Base-by-base conservation (phyloP, 37 sponge, comb jelly and placozoan species). In the Beroe forskalii region DNA sequence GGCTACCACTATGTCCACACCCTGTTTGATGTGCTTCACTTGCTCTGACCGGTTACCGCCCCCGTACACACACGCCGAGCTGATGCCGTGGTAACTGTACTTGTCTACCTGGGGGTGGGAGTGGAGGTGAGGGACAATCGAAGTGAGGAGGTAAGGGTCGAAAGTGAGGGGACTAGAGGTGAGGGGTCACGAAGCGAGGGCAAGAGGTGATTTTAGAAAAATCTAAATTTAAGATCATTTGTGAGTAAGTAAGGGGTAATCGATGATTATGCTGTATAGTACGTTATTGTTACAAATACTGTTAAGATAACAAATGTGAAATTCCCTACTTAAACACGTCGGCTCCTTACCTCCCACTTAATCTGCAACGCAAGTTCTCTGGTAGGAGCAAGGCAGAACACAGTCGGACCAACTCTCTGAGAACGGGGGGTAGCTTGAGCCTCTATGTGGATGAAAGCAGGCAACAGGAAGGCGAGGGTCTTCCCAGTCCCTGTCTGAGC, bases 401-500 rank as follows among this genome's bases (percentile, higher is more conserved):
- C 94, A 27, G 93, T 93, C 0, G 98, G 98, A 22, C 98, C 98
- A 32, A 41, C 62, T 3, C 96, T 67, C 62, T 94, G 93, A 64
- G 63, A 90, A 31, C 93, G 66, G 4, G 97, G 95, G 12, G 64
- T 75, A 0, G 93, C 61, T 90, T 97, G 98, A 37, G 96, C 94
- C 69, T 93, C 93, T 61, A 96, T 95, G 90, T 97, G 98, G n/a
- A 97, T 93, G 0, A 97, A 67, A 17, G 93, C 96, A 61, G 98
- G 98, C 14, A 97, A 92, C 0, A 97, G 94, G 80, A 97, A 97
- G 20, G 96, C 98, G 9, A 97, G 90, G 1, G 98, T 97, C 61
- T 97, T 97, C 4, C 98, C 98, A 41, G 98, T 97, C 27, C 98
- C 98, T 61, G 98, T 97, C 94, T 97, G 90, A n/a, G 98, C 98